A percentile compares a stretch with the other conserved stretches of the same genome.
phyloP scores from a whole-genome alignment of 2,888 invertebrate species.

The Melipona beecheii region DNA sequence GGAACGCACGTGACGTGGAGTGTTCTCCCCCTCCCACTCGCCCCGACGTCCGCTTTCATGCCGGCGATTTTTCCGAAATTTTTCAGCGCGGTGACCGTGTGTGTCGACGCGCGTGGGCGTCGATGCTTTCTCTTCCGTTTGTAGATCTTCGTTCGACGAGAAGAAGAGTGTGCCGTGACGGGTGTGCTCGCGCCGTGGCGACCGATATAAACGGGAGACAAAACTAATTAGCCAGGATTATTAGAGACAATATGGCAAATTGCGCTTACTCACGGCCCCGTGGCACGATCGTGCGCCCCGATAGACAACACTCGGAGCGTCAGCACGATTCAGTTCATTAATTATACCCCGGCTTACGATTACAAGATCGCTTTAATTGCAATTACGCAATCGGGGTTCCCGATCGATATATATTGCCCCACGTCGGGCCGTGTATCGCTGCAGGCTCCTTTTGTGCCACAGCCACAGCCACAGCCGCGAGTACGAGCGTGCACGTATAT shows the following conservation, averaged over 20 bases:
- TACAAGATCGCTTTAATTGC: constrained; percentile 78
- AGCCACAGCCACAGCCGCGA: not conserved
- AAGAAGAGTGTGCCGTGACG: constrained; percentile 48
- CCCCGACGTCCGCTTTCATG: not conserved
- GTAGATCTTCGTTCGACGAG: constrained; percentile 1
- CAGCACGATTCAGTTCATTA: constrained; percentile 79
- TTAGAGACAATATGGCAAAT: constrained; percentile 78
- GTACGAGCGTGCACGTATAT: not conserved
- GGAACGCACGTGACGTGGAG: not conserved
- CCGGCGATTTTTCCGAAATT: constrained; percentile 23
- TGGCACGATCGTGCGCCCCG: constrained; percentile 72
- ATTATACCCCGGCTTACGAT: constrained; percentile 76
- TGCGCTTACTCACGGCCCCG: constrained; percentile 71
- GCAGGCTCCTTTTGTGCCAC: constrained; percentile 23
- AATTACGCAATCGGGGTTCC: constrained; percentile 74
- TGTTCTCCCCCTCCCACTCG: not conserved
- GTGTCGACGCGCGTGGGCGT: constrained; percentile 57
- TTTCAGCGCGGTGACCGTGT: constrained; percentile 15
- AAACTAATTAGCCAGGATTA: constrained; percentile 77
- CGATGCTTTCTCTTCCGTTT: constrained; percentile 70
- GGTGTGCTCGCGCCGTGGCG: constrained; percentile 48
- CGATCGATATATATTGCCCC: constrained; percentile 66
- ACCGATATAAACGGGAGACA: constrained; percentile 71
- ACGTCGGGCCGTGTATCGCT: constrained; percentile 34
- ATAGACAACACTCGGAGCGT: constrained; percentile 76